These are phyloP conservation scores for Atlantisia rogersi DNA, from an alignment of 2,113 vertebrate species.

Conservation along the genomic window DNA sequence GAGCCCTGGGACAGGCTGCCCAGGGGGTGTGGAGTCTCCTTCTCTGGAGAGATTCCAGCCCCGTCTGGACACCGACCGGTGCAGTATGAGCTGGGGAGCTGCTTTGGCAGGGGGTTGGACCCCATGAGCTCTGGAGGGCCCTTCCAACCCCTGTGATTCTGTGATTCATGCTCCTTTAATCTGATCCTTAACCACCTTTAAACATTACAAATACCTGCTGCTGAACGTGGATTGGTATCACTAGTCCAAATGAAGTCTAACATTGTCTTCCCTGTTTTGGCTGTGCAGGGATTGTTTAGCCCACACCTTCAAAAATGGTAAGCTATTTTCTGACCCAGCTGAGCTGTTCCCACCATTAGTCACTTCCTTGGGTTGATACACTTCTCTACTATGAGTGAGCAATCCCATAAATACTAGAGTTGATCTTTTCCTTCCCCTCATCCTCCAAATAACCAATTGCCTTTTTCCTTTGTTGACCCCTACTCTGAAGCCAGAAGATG, in stretches of 20 bases:
- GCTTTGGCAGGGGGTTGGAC: too few species aligned
- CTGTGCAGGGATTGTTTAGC: not conserved
- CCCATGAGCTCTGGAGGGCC: too few species aligned
- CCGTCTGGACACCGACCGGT: too few species aligned
- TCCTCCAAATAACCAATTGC: not conserved
- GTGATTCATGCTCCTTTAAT: not conserved
- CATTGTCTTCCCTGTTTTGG: not conserved
- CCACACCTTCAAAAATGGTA: not conserved
- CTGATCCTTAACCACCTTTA: not conserved
- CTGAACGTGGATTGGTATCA: not conserved
- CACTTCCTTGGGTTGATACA: not conserved
- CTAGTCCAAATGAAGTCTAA: not conserved
- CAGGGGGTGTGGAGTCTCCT: too few species aligned
- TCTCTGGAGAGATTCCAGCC: too few species aligned
- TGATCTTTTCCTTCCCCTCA: not conserved
- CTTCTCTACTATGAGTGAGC: not conserved
- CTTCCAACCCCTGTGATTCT: too few species aligned
- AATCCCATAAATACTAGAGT: not conserved
- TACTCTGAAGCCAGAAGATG: not conserved
- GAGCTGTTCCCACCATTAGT: not conserved
- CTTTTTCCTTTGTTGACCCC: not conserved
- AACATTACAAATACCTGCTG: not conserved
- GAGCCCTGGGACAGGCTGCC: too few species aligned
- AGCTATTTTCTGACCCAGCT: not conserved
- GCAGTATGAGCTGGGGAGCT: too few species aligned